These are phyloP conservation scores for Diarsia mendica DNA, from an alignment of 2,888 invertebrate genomes.

Conservation along the genomic window DNA sequence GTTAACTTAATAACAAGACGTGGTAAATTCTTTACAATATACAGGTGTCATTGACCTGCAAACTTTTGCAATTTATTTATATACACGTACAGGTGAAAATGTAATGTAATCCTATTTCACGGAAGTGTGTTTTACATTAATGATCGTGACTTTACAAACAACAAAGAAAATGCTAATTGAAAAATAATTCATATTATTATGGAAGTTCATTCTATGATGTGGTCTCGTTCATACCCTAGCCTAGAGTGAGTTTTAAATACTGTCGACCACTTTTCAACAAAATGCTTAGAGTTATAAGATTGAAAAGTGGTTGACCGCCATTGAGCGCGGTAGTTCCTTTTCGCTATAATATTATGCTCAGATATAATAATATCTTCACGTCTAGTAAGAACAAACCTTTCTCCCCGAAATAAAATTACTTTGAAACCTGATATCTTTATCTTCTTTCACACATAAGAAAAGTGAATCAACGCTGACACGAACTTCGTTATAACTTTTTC, in stretches of 20 bases:
- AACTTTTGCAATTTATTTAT: not conserved
- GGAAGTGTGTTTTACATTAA: no score
- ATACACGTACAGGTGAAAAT: no score
- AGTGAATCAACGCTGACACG: constrained; percentile 37
- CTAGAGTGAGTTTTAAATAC: no score
- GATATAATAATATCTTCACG: not conserved
- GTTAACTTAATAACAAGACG: not conserved
- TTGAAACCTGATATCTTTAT: constrained; percentile 11
- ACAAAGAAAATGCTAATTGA: no score
- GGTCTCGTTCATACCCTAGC: no score
- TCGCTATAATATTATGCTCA: not conserved
- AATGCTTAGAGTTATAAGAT: not conserved
- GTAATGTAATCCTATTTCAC: no score
- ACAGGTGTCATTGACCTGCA: not conserved
- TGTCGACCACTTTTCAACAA: not conserved
- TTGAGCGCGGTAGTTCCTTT: not conserved
- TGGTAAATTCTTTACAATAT: not conserved
- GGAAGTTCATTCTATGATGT: no score
- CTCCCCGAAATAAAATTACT: constrained; percentile 10
- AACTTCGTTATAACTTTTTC: constrained; percentile 59
- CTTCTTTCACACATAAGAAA: constrained; percentile 27
- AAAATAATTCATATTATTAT: no score
- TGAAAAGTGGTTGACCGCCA: not conserved
- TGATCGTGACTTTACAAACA: no score
- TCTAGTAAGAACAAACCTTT: not conserved